Conservation (phyloP, 2,888 invertebrate genomes). For the Adineta ricciae region DNA sequence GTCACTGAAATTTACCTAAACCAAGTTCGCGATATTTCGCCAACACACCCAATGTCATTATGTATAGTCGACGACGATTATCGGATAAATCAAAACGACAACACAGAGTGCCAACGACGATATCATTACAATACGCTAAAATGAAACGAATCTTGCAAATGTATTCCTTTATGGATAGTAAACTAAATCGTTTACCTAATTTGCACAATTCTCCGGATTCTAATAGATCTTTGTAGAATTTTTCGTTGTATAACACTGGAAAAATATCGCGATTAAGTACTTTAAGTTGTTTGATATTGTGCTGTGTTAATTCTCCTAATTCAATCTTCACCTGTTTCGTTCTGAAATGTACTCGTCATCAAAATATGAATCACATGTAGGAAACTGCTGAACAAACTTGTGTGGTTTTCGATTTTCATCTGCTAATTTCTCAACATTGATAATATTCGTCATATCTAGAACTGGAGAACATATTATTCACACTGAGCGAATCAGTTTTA, state of each 20-base stretch:
- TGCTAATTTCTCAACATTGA: too few species aligned
- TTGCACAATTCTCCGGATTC: constrained; percentile 84
- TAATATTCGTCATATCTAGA: too few species aligned
- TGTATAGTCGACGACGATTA: constrained; percentile 65
- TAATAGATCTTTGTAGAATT: constrained; percentile 95
- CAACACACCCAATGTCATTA: constrained; percentile 96
- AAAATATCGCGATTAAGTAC: constrained; percentile 85
- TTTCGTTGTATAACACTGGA: constrained; percentile 95
- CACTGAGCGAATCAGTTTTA: too few species aligned
- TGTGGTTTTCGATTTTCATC: too few species aligned
- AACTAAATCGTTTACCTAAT: constrained; percentile 50
- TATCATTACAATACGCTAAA: constrained; percentile 91
- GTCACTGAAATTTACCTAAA: constrained; percentile 57
- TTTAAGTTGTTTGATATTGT: constrained; percentile 95
- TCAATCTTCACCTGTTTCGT: background rate
- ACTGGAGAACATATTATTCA: too few species aligned
- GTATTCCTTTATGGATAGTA: too few species aligned
- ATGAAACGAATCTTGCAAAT: constrained; percentile 35
- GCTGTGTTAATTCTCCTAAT: constrained; percentile 90
- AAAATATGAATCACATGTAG: background rate
- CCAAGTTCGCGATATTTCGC: constrained; percentile 90
- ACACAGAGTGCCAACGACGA: constrained; percentile 97
- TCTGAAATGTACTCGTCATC: background rate
- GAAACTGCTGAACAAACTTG: too few species aligned
- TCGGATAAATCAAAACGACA: constrained; percentile 84